Evolutionary conservation across 2,113 vertebrate species (phyloP).

Genomic region (Platichthys flesus): DNA sequence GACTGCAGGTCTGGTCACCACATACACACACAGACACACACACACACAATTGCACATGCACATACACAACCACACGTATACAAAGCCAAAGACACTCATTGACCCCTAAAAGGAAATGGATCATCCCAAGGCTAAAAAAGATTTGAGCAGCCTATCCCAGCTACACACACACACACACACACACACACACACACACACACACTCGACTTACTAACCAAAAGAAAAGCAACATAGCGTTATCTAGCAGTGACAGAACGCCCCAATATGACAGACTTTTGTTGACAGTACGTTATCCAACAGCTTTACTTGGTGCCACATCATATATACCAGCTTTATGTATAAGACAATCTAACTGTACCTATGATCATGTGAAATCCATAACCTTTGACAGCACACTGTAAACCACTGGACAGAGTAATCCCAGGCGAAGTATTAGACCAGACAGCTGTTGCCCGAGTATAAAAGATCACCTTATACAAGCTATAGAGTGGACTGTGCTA

Average conservation of each 20-base stretch:
- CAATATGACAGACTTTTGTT: neutral
- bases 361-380: conserved; percentile 35
- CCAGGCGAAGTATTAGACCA: conserved; percentile 25
- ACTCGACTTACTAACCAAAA: conserved; percentile 2
- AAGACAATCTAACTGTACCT: conserved; percentile 2
- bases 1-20: conserved; percentile 67
- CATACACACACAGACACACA: conserved; percentile 23
- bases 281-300: neutral
- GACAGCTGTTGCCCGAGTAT: conserved; percentile 56
- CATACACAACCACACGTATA: conserved; percentile 37
- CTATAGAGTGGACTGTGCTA: conserved; percentile 18
- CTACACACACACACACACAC: conserved; percentile 16
- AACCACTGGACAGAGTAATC: conserved; percentile 48
- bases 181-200: neutral
- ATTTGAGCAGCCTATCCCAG: conserved; percentile 20
- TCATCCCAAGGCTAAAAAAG: conserved; percentile 52
- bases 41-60: conserved; percentile 25
- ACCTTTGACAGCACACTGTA: conserved; percentile 39
- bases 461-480: conserved; percentile 36
- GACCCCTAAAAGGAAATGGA: conserved; percentile 66
- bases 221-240: neutral
- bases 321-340: neutral
- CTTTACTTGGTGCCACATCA: conserved; percentile 2
- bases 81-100: conserved; percentile 65
- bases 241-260: neutral